Evolutionary conservation across 2,888 invertebrate genomes (phyloP).

Genomic region (Brachypterus glaber): DNA sequence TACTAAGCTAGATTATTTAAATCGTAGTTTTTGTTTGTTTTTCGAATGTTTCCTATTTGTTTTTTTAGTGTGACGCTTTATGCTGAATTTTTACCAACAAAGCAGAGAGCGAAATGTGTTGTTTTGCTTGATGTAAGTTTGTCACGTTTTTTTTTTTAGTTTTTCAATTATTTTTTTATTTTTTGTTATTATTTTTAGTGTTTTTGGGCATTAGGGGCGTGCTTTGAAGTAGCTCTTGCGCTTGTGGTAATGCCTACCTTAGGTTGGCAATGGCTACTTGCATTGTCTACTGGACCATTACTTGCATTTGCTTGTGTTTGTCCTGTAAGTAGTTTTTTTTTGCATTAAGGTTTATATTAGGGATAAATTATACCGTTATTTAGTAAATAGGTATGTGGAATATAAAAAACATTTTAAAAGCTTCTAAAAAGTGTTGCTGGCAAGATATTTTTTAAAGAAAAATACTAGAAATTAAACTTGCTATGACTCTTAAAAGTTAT

Average conservation of each 20-base stretch:
- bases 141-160: conserved; percentile 13
- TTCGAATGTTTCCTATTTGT: conserved; percentile 10
- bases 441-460: no score
- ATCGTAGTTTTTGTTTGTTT: conserved; percentile 15
- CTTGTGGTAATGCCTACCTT: conserved; percentile 83
- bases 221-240: conserved; percentile 84
- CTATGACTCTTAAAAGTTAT: no score
- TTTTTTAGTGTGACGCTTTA: conserved; percentile 81
- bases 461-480: no score
- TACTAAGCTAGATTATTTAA: no score
- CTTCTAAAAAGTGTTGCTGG: conserved; percentile 1
- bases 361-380: no score
- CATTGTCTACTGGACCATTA: conserved; percentile 83
- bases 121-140: conserved; percentile 82
- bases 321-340: conserved; percentile 50
- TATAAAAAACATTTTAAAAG: conserved; percentile 2
- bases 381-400: no score
- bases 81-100: conserved; percentile 90
- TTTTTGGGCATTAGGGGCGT: conserved; percentile 94
- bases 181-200: conserved; percentile 47
- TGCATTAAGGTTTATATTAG: no score
- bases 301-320: conserved; percentile 72
- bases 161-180: conserved; percentile 10
- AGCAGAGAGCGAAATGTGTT: conserved; percentile 90
- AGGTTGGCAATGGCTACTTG: conserved; percentile 86